Percentiles rank a stretch among this genome's conserved stretches.
Conservation (phyloP, 2,888 invertebrate genomes). For the Drosophila formosana region DNA sequence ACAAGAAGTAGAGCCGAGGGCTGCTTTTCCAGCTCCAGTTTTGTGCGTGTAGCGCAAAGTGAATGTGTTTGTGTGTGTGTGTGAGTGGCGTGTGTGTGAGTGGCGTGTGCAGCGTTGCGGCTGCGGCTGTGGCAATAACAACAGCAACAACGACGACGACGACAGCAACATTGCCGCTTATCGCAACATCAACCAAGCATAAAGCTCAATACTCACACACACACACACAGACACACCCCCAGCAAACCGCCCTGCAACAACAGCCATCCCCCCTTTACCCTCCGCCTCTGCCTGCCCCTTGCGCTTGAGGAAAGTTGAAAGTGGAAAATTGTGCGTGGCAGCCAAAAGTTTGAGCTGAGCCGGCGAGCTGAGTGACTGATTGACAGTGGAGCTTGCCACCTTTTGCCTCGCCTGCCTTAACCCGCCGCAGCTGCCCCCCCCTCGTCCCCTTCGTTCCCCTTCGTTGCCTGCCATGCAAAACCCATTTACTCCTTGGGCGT, state of each 20-base stretch:
- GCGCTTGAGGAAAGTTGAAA: constrained; percentile 64
- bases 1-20: constrained; percentile 35
- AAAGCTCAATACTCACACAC: constrained; percentile 63
- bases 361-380: constrained; percentile 50
- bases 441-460: not conserved
- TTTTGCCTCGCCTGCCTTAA: not conserved
- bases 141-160: constrained; percentile 22
- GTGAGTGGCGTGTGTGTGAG: constrained; percentile 21
- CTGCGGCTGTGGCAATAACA: constrained; percentile 62
- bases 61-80: constrained; percentile 4
- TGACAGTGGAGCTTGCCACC: constrained; percentile 27
- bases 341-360: constrained; percentile 66
- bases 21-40: constrained; percentile 43
- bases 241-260: constrained; percentile 43
- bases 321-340: constrained; percentile 78
- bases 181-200: constrained; percentile 80
- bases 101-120: constrained; percentile 76
- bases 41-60: constrained; percentile 1
- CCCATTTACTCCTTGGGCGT: constrained; percentile 57
- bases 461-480: constrained; percentile 35
- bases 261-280: constrained; percentile 13
- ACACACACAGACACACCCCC: constrained; percentile 17
- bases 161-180: constrained; percentile 68
- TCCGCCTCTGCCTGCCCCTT: not conserved
- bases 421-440: not conserved